Evolutionary conservation across 2,888 invertebrate species (phyloP), one percentile per base, ranked within the genome.

Genomic region (Ormia ochracea): DNA sequence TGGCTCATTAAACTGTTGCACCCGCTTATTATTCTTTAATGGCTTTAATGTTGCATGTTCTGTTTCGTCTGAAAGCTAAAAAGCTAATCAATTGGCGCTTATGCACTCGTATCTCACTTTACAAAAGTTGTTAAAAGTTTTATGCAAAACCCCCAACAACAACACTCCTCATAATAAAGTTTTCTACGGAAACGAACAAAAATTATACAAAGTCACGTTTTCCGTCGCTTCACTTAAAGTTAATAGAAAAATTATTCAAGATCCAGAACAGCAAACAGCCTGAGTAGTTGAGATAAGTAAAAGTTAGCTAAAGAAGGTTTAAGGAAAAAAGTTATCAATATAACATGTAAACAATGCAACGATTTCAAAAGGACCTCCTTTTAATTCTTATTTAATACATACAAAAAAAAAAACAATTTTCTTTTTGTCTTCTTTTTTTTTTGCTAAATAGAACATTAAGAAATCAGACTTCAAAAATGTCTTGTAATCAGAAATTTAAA

Each of bases 131-230:
- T 33, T 33, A 70, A 70, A 54, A 52, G 1, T 63, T 63, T 61
- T 63, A 72, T 54, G 61, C 61, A 54, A 52, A 72, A 41, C 6
- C 10, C 19, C 26, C 3, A 26, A 19, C 58, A n/a, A n/a, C 38
- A 69, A 54, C 61, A 61, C 52, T 72, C 41, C 41, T 14, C n/a
- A 10, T 38, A 26, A 4, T 28, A 50, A 59, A 70, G 12, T 61
- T 63, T 61, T 63, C 10, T 19, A 26, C 31, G 31, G 26, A 52
- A 61, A 52, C 14, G 31, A 72, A 33, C 31, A 52, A 28, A 61
- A 72, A 63, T 63, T 72, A 54, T 72, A 33, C 54, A 63, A 61
- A 72, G 72, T 72, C 61, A 72, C 72, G 72, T 72, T 63, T 56
- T 50, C 50, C 38, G 23, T 50, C 28, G 31, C 38, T 70, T 63